phyloP scores from a whole-genome alignment of 2,797 vertebrate species.

The Dendrocincla tyrannina region DNA sequence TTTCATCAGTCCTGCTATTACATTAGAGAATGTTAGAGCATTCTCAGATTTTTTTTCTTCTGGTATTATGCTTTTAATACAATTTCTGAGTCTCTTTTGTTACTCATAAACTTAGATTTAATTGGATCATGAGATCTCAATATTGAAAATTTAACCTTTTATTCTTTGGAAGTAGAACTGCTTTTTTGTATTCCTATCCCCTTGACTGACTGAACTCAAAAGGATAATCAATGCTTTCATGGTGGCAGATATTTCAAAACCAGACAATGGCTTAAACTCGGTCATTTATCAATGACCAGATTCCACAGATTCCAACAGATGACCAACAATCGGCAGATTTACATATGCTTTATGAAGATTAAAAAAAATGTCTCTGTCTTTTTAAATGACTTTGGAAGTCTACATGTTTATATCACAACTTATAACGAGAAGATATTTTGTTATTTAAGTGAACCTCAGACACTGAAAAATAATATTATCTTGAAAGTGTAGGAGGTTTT shows the following conservation, averaged over 20 bases:
- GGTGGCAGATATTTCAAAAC: neutral
- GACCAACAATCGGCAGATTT: no score
- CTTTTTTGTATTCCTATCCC: neutral
- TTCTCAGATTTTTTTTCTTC: neutral
- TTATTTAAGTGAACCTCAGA: neutral
- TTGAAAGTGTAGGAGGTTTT: neutral
- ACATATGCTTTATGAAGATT: neutral
- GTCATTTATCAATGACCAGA: no score
- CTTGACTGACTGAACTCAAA: neutral
- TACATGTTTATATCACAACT: neutral
- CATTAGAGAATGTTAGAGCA: slow-evolving; percentile 23
- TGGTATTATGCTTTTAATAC: slow-evolving; percentile 56
- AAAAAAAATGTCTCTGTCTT: neutral
- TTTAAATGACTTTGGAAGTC: slow-evolving; percentile 5
- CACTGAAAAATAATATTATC: neutral
- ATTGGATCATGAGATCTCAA: slow-evolving; percentile 60
- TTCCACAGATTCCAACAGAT: no score
- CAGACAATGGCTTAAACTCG: neutral
- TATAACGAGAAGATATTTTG: slow-evolving; percentile 15
- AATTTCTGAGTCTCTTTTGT: slow-evolving; percentile 59
- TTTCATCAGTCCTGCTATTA: slow-evolving; percentile 50
- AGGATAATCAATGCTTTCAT: neutral
- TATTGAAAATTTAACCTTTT: slow-evolving; percentile 29
- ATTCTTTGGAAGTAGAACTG: slow-evolving; percentile 1
- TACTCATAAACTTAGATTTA: slow-evolving; percentile 54